These are phyloP conservation scores for Homarus americanus DNA, from an alignment of 1,140 invertebrate species.

Conservation along the genomic window DNA sequence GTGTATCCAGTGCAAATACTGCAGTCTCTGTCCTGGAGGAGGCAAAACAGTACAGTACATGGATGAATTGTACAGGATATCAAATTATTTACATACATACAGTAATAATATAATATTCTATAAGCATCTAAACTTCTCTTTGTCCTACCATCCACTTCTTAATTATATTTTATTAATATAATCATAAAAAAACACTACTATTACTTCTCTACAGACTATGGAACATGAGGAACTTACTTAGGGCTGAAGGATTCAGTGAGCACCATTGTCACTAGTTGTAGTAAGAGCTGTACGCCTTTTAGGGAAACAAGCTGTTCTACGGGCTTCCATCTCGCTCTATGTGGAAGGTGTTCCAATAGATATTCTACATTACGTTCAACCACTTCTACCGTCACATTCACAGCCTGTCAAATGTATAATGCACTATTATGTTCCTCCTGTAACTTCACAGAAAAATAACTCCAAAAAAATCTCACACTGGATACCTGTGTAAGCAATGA, in stretches of 20 bases:
- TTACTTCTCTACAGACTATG: too few species aligned
- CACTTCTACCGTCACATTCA: constrained; percentile 81
- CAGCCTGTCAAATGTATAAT: constrained; percentile 29
- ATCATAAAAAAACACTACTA: too few species aligned
- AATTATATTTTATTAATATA: too few species aligned
- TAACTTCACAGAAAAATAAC: too few species aligned
- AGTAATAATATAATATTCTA: too few species aligned
- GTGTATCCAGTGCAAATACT: constrained; percentile 91
- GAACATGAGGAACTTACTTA: constrained; percentile 80
- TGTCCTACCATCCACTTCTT: too few species aligned
- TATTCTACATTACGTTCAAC: constrained; percentile 90
- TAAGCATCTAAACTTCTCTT: too few species aligned
- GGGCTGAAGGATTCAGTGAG: constrained; percentile 95
- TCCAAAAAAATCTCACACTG: too few species aligned
- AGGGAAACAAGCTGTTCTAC: constrained; percentile 91
- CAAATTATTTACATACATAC: too few species aligned
- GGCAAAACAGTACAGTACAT: not conserved
- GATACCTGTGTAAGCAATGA: too few species aligned
- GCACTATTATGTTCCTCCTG: too few species aligned
- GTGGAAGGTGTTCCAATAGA: constrained; percentile 87
- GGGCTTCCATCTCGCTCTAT: constrained; percentile 89
- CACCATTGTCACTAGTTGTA: constrained; percentile 92
- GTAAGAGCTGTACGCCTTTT: constrained; percentile 89
- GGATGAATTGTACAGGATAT: too few species aligned
- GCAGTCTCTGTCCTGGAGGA: constrained; percentile 89